Evolutionary conservation across 1,140 invertebrate genomes (phyloP), one percentile per base, ranked within the genome.

Genomic region (Drosophila elegans): DNA sequence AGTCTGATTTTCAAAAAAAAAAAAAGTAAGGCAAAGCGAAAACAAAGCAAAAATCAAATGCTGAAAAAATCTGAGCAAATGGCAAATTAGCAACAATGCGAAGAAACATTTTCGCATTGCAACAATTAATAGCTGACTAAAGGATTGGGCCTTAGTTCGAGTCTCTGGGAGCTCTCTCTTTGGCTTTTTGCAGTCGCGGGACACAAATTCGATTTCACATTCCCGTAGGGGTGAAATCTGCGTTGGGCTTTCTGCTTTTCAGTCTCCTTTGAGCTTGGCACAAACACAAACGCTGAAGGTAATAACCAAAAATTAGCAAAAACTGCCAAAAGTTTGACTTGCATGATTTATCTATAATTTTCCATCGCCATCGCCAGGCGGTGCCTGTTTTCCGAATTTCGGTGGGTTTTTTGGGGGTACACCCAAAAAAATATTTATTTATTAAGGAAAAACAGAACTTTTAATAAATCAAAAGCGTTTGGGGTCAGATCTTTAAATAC

Each of bases 341-440:
- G 84, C 84, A 89, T 89, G 84, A 89, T 89, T 89, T 89, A 89
- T 89, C 84, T 89, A 89, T 89, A 89, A 89, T 89, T 89, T 89
- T 89, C 57, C 73, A 89, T 89, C 84, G 79, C 76, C 55, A 81
- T 71, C 21, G 64, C 67, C 68, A 66, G 74, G 75, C 81, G 81
- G 68, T 74, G 72, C 72, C 79, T 60, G 79, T 71, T 75, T 74
- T 44, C 41, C 27, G 61, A 56, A 46, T 56, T 75, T 78, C 67
- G 57, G 16, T 27, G 32, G 13, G 9, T 49, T 49, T 75, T 45
- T 45, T 34, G n/a, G 27, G 32, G 25, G 21, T 55, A 44, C 60
- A 11, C 16, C 41, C 13, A 42, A 29, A 59, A 25, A 10, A 57
- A 32, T 10, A 36, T 13, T 5, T 55, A 3, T 11, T 10, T 11